Evolutionary conservation across 2,797 vertebrate genomes (phyloP), one percentile per base, ranked within the genome.

Genomic region (Natrix natrix): DNA sequence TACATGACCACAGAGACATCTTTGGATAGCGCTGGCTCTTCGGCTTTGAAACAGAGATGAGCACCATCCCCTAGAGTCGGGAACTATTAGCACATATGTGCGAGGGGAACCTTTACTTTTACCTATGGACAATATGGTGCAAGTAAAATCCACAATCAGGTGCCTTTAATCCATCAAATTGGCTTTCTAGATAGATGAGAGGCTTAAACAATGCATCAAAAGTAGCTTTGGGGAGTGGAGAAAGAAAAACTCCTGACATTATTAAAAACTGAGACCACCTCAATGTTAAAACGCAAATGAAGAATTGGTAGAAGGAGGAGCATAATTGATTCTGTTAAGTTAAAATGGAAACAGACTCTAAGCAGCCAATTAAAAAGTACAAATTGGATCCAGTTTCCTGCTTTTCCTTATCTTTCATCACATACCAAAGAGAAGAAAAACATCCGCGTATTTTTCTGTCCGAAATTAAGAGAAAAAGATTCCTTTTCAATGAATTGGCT

Each of bases 391-490:
- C 69, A 55, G 89, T 93, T 28, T 92, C 57, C 83, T 69, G 74
- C 91, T 94, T 92, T 91, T 93, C 56, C 12, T 92, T 83, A 52
- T 52, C 89, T 91, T 92, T 95, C 74, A 94, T 26, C 86, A 94
- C 57, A 57, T 89, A 66, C 43, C 52, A 56, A 43, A 4, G 69
- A 86, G 4, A 57, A 88, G 0, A 43, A 43, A 14, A 4, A 63
- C 60, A 0, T 7, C 6, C 14, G 7, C 89, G 78, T 43, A 69
- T 52, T 14, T 48, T 43, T 74, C 16, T 1, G 0, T n/a, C 4
- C 12, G 55, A 56, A 88, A 88, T 61, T 54, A 88, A 78, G 87
- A 8, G 0, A 57, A 91, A 32, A 4, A 5, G 0, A 11, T 22
- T 4, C 2, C 89, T 56, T 57, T 54, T n/a, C 13, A 52, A 86